A percentile compares a stretch with the other conserved stretches of the same genome.
These are phyloP conservation scores for Erinaceus europaeus DNA, from an alignment of 2,113 vertebrate genomes.

Conservation along the genomic window DNA sequence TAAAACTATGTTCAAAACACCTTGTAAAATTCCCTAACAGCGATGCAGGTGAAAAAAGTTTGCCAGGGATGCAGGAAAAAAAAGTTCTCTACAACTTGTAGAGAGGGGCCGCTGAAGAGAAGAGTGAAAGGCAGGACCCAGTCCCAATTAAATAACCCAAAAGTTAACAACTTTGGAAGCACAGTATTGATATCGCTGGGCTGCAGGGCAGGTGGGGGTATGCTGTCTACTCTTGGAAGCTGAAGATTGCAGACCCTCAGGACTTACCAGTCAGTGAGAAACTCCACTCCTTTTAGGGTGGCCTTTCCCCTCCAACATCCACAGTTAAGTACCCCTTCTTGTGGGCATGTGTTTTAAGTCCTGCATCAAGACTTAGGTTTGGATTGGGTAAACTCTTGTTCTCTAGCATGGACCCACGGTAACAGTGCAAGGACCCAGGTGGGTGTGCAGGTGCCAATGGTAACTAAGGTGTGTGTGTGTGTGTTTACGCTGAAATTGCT, in stretches of 20 bases:
- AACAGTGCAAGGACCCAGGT: not conserved
- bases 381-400: not conserved
- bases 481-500: not conserved
- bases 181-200: not conserved
- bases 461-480: not conserved
- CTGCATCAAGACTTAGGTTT: not conserved
- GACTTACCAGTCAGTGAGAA: not conserved
- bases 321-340: not conserved
- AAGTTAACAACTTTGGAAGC: constrained; percentile 21
- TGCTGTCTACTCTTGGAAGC: not conserved
- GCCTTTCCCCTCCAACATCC: not conserved
- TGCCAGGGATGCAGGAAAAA: constrained; percentile 27
- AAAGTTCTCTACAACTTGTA: constrained; percentile 23
- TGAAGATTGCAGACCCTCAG: not conserved
- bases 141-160: not conserved
- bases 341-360: not conserved
- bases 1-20: constrained; percentile 34
- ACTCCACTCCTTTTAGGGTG: not conserved
- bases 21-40: constrained; percentile 1
- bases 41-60: constrained; percentile 46
- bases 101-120: not conserved
- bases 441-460: not conserved
- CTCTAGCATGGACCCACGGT: no score
- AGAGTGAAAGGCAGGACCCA: not conserved
- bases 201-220: not conserved